A percentile compares a stretch with the other conserved stretches of the same genome.
phyloP scores from a whole-genome alignment of 2,888 invertebrate species.

The Tribolium freemani region DNA sequence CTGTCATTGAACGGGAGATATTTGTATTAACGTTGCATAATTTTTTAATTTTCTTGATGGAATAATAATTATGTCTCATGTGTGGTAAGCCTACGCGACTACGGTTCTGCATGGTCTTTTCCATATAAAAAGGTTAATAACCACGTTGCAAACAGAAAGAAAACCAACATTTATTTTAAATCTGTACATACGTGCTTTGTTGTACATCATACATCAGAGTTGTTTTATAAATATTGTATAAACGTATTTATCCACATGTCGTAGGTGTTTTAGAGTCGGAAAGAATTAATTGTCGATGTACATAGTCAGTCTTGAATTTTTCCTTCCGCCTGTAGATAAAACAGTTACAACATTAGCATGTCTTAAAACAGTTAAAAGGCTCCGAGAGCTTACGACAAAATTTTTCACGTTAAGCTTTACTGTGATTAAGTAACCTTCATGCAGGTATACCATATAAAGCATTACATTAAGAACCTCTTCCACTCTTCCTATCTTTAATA shows the following conservation, averaged over 20 bases:
- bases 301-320: not conserved
- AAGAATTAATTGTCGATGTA: not conserved
- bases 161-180: not conserved
- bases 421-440: conserved; percentile 8
- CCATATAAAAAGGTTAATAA: not conserved
- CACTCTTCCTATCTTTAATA: not conserved
- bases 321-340: not conserved
- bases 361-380: not conserved
- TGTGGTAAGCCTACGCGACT: not conserved
- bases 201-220: not conserved
- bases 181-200: not conserved
- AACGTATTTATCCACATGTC: not conserved
- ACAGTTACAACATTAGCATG: not conserved
- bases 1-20: not conserved
- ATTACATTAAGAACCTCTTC: not conserved
- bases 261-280: not conserved
- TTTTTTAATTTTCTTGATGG: too few relatives aligned
- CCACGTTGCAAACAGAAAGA: not conserved
- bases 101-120: not conserved
- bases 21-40: too few relatives aligned
- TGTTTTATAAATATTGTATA: not conserved
- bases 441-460: not conserved
- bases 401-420: not conserved
- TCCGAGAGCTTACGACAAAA: not conserved
- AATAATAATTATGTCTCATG: not conserved